Percentiles rank a stretch among this genome's conserved stretches.
Evolutionary conservation across 2,888 invertebrate genomes (phyloP).

Genomic region (Prostheceraeus crozeri): DNA sequence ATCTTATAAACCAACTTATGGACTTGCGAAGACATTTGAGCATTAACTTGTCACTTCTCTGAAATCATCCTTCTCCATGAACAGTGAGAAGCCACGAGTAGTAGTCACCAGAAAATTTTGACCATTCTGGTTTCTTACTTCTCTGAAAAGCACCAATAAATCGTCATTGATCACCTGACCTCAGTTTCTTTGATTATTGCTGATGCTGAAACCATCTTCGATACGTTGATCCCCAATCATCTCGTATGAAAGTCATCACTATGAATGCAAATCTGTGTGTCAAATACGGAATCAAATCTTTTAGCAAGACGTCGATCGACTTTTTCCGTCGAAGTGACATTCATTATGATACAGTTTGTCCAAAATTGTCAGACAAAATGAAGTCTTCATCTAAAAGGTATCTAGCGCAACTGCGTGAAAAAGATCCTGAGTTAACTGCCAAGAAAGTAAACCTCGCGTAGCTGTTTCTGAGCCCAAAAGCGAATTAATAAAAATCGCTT

Average conservation of each 20-base stretch:
- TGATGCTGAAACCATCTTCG: conserved; percentile 18
- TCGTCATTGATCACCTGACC: conserved; percentile 6
- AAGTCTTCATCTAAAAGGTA: conserved; percentile 22
- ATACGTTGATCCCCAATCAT: conserved; percentile 16
- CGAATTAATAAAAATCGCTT: not conserved
- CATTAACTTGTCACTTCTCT: conserved; percentile 17
- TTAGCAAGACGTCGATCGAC: conserved; percentile 21
- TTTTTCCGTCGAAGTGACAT: conserved; percentile 33
- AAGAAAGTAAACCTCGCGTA: not conserved
- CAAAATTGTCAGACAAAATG: conserved; percentile 31
- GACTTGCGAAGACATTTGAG: not conserved
- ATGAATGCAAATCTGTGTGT: conserved; percentile 40
- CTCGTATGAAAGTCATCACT: not conserved
- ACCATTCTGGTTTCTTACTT: conserved; percentile 19
- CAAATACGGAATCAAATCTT: conserved; percentile 41
- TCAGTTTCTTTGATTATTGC: conserved; percentile 13
- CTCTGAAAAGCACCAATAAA: conserved; percentile 13
- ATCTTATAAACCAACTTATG: conserved; percentile 22
- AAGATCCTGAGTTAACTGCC: not conserved
- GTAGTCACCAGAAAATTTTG: conserved; percentile 10
- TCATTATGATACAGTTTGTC: conserved; percentile 24
- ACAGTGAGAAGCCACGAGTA: conserved; percentile 2
- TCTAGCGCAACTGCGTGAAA: not conserved
- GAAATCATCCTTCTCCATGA: conserved; percentile 3
- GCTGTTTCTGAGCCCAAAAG: conserved; percentile 12